phyloP scores from a whole-genome alignment of 1,140 invertebrate genomes.

The Trichonephila clavata region DNA sequence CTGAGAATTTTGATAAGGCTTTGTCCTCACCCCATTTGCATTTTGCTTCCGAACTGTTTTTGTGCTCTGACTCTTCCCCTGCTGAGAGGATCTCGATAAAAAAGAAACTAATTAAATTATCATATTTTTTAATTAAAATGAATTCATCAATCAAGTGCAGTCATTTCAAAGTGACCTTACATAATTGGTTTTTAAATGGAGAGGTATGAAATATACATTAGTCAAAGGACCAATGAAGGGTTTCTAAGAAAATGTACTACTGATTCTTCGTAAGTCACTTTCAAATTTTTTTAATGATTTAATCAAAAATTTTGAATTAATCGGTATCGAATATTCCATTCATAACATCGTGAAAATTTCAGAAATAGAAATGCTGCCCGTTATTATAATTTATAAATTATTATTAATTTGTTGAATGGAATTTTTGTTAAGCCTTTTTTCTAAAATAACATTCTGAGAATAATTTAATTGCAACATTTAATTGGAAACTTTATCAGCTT shows the following conservation, averaged over 20 bases:
- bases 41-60: neutral
- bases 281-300: neutral
- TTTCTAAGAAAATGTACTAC: no score
- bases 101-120: neutral
- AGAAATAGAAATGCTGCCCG: no score
- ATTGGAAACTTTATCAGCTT: no score
- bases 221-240: neutral
- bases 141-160: constrained; percentile 28
- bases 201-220: neutral
- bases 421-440: no score
- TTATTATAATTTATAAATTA: no score
- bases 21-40: neutral
- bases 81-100: neutral
- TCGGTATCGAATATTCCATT: no score
- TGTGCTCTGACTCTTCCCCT: neutral
- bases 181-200: neutral
- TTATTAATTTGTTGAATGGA: no score
- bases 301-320: neutral
- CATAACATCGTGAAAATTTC: no score
- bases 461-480: no score
- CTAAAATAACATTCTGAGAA: no score
- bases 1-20: neutral
- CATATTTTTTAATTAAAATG: neutral
- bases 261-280: no score
- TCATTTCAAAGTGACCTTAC: neutral